Conservation (phyloP, 2,797 vertebrate genomes). For the Sternotherus odoratus region DNA sequence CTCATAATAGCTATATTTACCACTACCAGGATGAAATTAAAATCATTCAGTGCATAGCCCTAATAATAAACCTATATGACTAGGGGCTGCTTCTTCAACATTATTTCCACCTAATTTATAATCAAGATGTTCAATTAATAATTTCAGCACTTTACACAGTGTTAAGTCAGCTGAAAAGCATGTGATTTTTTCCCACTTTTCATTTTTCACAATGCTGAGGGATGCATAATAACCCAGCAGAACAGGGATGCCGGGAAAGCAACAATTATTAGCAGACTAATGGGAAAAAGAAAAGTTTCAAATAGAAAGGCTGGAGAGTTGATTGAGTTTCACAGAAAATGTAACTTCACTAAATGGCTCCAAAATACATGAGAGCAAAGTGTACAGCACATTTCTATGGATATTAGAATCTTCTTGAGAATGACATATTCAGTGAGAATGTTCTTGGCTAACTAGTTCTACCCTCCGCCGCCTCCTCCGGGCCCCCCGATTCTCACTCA, state of each 20-base stretch:
- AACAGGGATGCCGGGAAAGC: constrained; percentile 75
- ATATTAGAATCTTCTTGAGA: constrained; percentile 22
- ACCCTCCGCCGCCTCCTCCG: no score
- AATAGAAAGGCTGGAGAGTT: constrained; percentile 70
- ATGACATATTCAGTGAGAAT: constrained; percentile 10
- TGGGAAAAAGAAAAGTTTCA: constrained; percentile 74
- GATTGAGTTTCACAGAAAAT: constrained; percentile 75
- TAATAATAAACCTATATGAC: constrained; percentile 83
- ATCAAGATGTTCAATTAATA: constrained; percentile 88
- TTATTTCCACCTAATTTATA: constrained; percentile 88
- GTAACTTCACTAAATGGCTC: constrained; percentile 56
- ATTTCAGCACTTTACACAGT: constrained; percentile 82
- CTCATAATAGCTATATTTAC: constrained; percentile 81
- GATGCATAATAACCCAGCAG: constrained; percentile 80
- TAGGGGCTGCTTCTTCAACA: constrained; percentile 83
- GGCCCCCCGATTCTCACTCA: neutral
- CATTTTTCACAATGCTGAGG: constrained; percentile 82
- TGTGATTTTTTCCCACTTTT: constrained; percentile 81
- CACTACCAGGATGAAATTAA: constrained; percentile 75
- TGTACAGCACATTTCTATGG: constrained; percentile 9
- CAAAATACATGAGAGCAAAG: constrained; percentile 59
- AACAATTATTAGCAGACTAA: constrained; percentile 79
- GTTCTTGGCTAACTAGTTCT: neutral
- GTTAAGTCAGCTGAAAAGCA: constrained; percentile 86
- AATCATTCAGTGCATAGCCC: constrained; percentile 74